Conservation (phyloP, 1,140 invertebrate species). For the Euura lappo region DNA sequence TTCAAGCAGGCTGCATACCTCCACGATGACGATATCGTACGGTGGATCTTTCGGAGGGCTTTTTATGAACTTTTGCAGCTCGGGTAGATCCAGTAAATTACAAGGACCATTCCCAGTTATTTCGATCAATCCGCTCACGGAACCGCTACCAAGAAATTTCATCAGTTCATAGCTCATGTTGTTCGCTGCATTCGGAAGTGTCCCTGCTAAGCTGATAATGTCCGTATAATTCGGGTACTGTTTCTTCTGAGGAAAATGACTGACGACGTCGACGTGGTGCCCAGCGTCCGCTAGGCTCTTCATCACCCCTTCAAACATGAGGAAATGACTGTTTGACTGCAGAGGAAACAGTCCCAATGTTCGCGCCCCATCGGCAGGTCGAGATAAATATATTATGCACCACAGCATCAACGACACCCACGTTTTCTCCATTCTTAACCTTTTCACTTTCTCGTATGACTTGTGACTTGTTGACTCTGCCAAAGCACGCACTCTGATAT, state of each 20-base stretch:
- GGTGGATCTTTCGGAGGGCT: slow-evolving; percentile 29
- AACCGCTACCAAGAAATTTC: slow-evolving; percentile 15
- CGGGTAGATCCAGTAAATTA: slow-evolving; percentile 29
- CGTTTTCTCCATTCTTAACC: background rate
- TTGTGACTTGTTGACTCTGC: too few species aligned
- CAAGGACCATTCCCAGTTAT: slow-evolving; percentile 32
- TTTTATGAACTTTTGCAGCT: slow-evolving; percentile 31
- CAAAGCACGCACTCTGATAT: too few species aligned
- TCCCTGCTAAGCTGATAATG: slow-evolving; percentile 36
- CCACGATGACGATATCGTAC: slow-evolving; percentile 33
- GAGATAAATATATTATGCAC: background rate
- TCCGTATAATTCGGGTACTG: slow-evolving; percentile 24
- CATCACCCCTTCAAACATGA: slow-evolving; percentile 59
- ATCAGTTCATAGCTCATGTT: slow-evolving; percentile 27
- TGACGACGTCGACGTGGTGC: too few species aligned
- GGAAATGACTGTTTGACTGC: slow-evolving; percentile 62
- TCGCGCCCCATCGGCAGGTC: slow-evolving; percentile 27
- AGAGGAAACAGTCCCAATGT: slow-evolving; percentile 58
- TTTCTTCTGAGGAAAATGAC: too few species aligned
- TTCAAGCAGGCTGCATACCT: slow-evolving; percentile 25
- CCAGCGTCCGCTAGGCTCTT: slow-evolving; percentile 41
- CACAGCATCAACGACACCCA: background rate
- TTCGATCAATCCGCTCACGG: slow-evolving; percentile 19
- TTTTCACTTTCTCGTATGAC: too few species aligned
- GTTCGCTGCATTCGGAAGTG: slow-evolving; percentile 16